phyloP scores from a whole-genome alignment of 2,888 invertebrate species.

The Seira ritae region DNA sequence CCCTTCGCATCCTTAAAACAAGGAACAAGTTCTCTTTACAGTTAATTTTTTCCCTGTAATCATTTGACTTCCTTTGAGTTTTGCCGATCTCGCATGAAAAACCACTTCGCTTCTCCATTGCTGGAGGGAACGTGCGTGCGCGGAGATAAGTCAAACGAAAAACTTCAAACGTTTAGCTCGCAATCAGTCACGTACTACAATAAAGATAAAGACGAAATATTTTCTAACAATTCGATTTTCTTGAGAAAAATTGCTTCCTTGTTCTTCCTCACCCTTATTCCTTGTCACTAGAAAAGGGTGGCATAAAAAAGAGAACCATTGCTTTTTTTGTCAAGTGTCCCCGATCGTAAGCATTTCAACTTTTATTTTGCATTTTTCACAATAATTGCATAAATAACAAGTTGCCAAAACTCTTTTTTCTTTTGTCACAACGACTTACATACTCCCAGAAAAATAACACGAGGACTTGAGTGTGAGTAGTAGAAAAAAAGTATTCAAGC shows the following conservation, averaged over 20 bases:
- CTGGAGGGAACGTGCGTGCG: neutral
- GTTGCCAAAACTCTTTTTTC: neutral
- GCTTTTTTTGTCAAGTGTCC: neutral
- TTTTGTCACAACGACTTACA: no score
- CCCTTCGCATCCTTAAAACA: no score
- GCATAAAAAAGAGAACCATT: no score
- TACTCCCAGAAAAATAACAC: no score
- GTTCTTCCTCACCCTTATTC: neutral
- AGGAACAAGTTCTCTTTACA: no score
- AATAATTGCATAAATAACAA: neutral
- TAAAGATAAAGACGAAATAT: slow-evolving; percentile 4
- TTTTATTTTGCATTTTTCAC: neutral
- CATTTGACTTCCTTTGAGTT: no score
- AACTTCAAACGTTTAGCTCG: neutral
- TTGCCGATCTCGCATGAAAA: neutral
- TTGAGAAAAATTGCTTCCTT: no score
- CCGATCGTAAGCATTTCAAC: neutral
- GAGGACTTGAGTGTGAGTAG: no score
- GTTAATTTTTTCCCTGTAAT: no score
- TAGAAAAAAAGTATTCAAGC: no score
- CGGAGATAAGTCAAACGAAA: neutral
- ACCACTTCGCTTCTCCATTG: neutral
- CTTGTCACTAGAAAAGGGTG: neutral
- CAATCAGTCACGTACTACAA: slow-evolving; percentile 3
- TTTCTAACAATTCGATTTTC: neutral